A percentile compares a stretch with the other conserved stretches of the same genome.
phyloP scores from a whole-genome alignment of 1,140 invertebrate genomes.

The Monomorium pharaonis region DNA sequence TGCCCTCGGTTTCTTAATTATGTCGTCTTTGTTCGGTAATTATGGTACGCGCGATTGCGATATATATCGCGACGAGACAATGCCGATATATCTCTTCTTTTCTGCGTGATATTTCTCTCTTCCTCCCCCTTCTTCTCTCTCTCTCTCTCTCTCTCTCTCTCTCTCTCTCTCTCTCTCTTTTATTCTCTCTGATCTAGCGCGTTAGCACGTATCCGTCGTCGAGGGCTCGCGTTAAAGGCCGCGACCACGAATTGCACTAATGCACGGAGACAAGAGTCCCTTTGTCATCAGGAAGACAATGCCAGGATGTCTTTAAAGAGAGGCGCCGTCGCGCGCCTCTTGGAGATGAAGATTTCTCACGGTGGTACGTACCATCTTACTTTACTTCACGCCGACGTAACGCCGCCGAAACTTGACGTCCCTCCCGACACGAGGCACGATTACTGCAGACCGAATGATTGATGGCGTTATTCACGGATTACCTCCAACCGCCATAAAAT shows the following conservation, averaged over 20 bases:
- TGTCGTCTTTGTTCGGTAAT: conserved; percentile 67
- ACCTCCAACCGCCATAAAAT: conserved; percentile 17
- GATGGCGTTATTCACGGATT: conserved; percentile 35
- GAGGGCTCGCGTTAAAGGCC: conserved; percentile 42
- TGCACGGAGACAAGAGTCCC: conserved; percentile 62
- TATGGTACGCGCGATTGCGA: conserved; percentile 51
- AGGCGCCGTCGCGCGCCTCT: not conserved
- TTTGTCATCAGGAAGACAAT: conserved; percentile 67
- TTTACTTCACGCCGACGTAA: conserved; percentile 23
- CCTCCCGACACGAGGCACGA: not conserved
- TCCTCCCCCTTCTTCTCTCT: not conserved
- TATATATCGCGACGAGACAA: conserved; percentile 34
- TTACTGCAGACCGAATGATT: not conserved
- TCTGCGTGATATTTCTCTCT: not conserved
- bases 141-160: not conserved
- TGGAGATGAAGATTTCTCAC: conserved; percentile 60
- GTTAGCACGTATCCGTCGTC: conserved; percentile 43
- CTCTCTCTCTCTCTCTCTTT: not conserved
- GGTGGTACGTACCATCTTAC: conserved; percentile 16
- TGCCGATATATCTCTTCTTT: conserved; percentile 32
- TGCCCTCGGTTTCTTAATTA: conserved; percentile 61
- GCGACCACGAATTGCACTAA: conserved; percentile 68
- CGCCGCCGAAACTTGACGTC: conserved; percentile 15
- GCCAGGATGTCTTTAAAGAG: conserved; percentile 36
- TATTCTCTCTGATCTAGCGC: conserved; percentile 28